Evolutionary conservation across 2,113 vertebrate genomes (phyloP).

Genomic region (Mobula birostris): DNA sequence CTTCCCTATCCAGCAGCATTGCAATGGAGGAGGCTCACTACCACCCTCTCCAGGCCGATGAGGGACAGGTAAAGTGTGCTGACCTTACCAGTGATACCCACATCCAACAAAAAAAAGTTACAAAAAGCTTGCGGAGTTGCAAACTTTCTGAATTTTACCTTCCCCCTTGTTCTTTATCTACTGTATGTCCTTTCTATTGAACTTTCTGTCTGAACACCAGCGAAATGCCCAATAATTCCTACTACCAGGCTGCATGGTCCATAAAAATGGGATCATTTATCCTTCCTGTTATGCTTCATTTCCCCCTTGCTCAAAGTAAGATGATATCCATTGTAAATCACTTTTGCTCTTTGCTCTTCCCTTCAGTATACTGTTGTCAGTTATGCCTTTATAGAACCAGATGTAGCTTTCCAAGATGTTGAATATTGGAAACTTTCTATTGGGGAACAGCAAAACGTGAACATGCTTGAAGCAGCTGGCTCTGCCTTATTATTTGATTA

Average conservation of each 20-base stretch:
- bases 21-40: too few relatives aligned
- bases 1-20: too few relatives aligned
- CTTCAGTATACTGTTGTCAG: neutral
- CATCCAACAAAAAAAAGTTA: neutral
- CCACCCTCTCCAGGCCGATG: neutral
- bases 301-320: neutral
- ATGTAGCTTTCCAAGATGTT: neutral
- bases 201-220: neutral
- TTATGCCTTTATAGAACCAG: neutral
- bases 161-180: neutral
- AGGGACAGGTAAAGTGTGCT: too few relatives aligned
- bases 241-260: neutral
- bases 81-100: too few relatives aligned
- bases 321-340: neutral
- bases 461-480: neutral
- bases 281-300: neutral
- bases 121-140: neutral
- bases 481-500: neutral
- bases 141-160: neutral
- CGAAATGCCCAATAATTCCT: neutral
- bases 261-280: neutral
- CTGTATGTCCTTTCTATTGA: neutral
- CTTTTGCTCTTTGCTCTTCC: neutral
- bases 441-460: neutral
- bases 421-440: neutral